Conservation (phyloP, 2,113 vertebrate species). For the Centropus unirufus region DNA sequence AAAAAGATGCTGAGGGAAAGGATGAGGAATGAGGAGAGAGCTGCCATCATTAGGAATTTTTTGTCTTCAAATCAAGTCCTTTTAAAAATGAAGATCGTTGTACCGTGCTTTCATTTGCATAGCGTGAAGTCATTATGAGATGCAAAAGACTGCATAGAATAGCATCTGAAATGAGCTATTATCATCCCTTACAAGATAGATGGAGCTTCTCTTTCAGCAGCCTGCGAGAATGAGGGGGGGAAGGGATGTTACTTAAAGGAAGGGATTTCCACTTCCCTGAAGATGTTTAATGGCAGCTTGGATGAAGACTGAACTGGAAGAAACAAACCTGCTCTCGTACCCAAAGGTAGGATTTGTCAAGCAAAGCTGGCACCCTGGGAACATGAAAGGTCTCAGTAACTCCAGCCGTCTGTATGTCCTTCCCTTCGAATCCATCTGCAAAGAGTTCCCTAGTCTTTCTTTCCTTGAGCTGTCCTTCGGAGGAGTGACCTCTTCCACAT, state of each 20-base stretch:
- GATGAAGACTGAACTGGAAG: neutral
- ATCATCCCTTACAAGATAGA: neutral
- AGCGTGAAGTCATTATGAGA: neutral
- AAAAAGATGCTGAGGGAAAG: neutral
- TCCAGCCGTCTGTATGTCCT: neutral
- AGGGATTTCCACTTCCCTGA: neutral
- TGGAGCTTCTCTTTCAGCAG: neutral
- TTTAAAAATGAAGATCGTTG: neutral
- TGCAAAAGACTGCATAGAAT: constrained; percentile 8
- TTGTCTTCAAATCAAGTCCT: neutral
- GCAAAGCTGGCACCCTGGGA: neutral
- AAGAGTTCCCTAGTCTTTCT: neutral
- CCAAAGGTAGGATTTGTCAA: neutral
- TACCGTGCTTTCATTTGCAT: neutral
- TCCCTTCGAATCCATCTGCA: neutral
- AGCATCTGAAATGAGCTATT: neutral
- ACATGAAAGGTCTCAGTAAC: neutral
- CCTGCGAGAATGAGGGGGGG: neutral
- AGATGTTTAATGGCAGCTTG: neutral
- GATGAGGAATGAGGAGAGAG: neutral
- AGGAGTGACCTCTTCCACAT: neutral
- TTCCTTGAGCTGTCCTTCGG: neutral
- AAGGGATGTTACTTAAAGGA: neutral
- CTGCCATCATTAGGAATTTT: neutral
- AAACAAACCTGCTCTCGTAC: neutral